Evolutionary conservation across 2,888 invertebrate species (phyloP).

Genomic region (Torymus aiolomorphi): DNA sequence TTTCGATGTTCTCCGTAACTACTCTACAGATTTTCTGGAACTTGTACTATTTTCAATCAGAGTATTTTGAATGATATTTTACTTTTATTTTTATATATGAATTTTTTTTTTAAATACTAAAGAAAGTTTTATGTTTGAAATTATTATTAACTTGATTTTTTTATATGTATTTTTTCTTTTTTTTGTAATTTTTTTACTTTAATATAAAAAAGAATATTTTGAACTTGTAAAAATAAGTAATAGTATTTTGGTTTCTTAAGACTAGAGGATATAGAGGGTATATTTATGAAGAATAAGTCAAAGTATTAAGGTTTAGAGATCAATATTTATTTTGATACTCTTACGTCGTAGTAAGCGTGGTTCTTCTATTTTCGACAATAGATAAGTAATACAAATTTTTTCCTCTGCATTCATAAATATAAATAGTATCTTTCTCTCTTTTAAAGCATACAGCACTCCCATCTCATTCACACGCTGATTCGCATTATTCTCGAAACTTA

Average conservation of each 20-base stretch:
- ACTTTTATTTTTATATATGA: too few species aligned
- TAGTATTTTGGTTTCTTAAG: conserved; percentile 8
- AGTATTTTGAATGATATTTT: background rate
- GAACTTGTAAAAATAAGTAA: background rate
- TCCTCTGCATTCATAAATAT: conserved; percentile 59
- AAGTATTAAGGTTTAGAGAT: conserved; percentile 68
- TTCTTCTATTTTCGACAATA: conserved; percentile 72
- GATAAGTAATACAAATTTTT: conserved; percentile 58
- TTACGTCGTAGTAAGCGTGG: conserved; percentile 73
- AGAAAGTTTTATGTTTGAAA: too few species aligned
- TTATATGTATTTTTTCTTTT: too few species aligned
- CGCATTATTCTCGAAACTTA: conserved; percentile 46
- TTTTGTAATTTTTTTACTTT: background rate
- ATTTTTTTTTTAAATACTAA: too few species aligned
- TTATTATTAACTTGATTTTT: too few species aligned
- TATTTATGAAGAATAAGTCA: conserved; percentile 28
- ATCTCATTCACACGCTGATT: conserved; percentile 38
- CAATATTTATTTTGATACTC: conserved; percentile 75
- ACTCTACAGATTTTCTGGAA: too few species aligned
- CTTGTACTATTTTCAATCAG: background rate
- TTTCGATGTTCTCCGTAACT: too few species aligned
- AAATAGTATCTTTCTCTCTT: conserved; percentile 51
- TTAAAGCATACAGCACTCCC: conserved; percentile 21
- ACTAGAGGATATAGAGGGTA: conserved; percentile 3
- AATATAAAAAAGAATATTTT: background rate